Conservation (phyloP, 2,797 vertebrate species). For the Glyptemys insculpta region DNA sequence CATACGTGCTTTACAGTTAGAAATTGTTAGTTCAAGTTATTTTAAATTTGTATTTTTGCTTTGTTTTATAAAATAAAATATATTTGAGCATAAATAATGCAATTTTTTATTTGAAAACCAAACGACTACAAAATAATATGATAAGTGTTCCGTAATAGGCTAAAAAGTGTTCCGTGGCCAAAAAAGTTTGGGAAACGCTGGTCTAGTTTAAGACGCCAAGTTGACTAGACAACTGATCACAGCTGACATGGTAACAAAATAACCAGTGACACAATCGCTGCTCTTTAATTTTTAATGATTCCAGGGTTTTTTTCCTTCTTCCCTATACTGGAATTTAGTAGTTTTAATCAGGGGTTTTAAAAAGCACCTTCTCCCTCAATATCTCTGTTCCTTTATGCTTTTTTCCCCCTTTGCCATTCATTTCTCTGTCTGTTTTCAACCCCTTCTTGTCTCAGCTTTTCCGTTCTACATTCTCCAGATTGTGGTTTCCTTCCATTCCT, state of each 20-base stretch:
- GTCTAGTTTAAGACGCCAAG: accelerated
- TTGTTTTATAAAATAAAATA: no score
- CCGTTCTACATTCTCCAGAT: neutral
- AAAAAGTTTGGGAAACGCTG: no score
- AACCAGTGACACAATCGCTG: neutral
- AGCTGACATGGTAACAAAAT: neutral
- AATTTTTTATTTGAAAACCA: no score
- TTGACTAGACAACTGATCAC: neutral
- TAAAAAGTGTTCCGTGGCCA: no score
- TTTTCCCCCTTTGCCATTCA: neutral
- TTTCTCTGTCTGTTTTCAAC: neutral
- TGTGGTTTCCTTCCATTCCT: neutral
- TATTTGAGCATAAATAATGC: no score
- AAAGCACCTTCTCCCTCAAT: neutral
- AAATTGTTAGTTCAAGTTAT: no score
- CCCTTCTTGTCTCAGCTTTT: neutral
- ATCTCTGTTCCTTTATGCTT: neutral
- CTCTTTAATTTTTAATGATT: neutral
- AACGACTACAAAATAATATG: no score
- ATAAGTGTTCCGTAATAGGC: no score
- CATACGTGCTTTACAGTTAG: no score
- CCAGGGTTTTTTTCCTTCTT: neutral
- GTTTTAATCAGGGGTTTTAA: neutral
- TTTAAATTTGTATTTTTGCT: no score
- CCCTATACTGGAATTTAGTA: neutral